A percentile compares a stretch with the other conserved stretches of the same genome.
phyloP scores from a whole-genome alignment of 2,113 vertebrate species.

The Sylvia atricapilla region DNA sequence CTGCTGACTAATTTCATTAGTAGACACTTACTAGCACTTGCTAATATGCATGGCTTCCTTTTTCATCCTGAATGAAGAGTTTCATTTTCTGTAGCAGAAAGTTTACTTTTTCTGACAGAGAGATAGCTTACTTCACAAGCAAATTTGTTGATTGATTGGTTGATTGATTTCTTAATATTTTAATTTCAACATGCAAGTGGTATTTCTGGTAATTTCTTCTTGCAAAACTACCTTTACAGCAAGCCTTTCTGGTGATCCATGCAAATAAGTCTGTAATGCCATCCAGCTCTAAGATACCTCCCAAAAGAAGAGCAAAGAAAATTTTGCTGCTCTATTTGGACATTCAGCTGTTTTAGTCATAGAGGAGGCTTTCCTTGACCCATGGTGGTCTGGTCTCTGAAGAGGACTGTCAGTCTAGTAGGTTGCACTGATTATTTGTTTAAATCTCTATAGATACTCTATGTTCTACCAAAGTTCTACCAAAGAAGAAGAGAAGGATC shows the following conservation, averaged over 20 bases:
- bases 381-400: neutral
- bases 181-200: neutral
- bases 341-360: neutral
- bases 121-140: neutral
- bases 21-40: neutral
- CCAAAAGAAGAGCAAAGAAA: neutral
- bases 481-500: neutral
- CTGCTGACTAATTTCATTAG: neutral
- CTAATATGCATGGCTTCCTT: neutral
- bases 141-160: neutral
- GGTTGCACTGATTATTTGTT: neutral
- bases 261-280: neutral
- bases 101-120: neutral
- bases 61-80: neutral
- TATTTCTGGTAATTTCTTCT: neutral
- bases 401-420: neutral
- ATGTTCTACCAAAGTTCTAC: neutral
- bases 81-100: neutral
- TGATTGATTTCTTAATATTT: neutral
- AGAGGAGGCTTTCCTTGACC: neutral
- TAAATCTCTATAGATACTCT: neutral
- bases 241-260: neutral
- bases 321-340: neutral
- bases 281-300: neutral
- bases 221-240: neutral